Evolutionary conservation across 2,888 invertebrate species (phyloP).

Genomic region (Xylota segnis): DNA sequence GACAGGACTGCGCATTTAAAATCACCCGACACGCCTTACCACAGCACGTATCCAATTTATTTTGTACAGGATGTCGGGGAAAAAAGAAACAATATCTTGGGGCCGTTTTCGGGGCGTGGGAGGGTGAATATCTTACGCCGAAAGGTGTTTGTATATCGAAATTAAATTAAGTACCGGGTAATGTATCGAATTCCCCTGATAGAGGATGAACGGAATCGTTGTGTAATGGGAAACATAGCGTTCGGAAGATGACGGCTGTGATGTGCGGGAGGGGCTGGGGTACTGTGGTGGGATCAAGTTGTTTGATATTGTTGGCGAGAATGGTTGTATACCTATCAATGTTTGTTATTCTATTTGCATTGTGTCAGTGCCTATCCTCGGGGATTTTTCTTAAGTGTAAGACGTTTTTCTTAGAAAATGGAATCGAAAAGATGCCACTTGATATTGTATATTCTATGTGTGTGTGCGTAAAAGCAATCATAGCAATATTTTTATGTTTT

Average conservation of each 20-base stretch:
- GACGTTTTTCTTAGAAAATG: conserved; percentile 12
- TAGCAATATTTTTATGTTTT: background rate
- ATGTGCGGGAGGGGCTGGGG: background rate
- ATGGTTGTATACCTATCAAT: conserved; percentile 7
- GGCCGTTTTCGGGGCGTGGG: conserved; percentile 7
- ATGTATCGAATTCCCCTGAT: conserved; percentile 36
- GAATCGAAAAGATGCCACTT: conserved; percentile 1
- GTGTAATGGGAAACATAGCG: conserved; percentile 28
- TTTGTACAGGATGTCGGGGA: background rate
- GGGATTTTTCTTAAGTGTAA: conserved; percentile 16
- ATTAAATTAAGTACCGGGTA: conserved; percentile 48
- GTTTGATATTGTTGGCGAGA: conserved; percentile 12
- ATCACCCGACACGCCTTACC: background rate
- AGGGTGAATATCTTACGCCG: conserved; percentile 25
- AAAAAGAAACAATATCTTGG: conserved; percentile 11
- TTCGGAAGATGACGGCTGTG: background rate
- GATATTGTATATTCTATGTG: background rate
- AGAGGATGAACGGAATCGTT: conserved; percentile 25
- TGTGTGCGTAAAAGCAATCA: background rate
- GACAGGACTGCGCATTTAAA: conserved; percentile 9
- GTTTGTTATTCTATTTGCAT: conserved; percentile 50
- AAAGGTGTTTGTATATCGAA: conserved; percentile 41
- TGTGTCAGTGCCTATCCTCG: conserved; percentile 36
- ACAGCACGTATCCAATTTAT: conserved; percentile 29
- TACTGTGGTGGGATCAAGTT: background rate